A percentile compares a stretch with the other conserved stretches of the same genome.
Evolutionary conservation across 2,888 invertebrate genomes (phyloP).

Genomic region (Ommatoiulus sabulosus): DNA sequence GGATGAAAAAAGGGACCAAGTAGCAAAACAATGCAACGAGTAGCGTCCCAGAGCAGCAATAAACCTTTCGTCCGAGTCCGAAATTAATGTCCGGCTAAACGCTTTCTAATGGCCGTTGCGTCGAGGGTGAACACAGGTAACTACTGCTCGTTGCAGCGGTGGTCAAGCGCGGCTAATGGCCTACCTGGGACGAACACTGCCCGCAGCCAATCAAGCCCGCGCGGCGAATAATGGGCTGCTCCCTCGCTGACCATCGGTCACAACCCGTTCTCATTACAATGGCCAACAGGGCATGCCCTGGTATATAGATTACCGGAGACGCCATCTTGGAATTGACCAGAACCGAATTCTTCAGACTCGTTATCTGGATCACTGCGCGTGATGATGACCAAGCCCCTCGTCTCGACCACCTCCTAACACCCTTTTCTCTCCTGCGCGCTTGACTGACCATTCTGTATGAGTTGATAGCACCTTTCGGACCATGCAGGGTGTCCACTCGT

Average conservation of each 20-base stretch:
- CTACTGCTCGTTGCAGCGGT: slow-evolving; percentile 34
- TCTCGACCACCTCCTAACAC: no score
- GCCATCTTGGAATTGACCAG: not conserved
- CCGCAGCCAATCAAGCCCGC: slow-evolving; percentile 47
- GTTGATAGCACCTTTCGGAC: no score
- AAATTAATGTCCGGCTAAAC: slow-evolving; percentile 57
- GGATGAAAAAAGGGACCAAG: slow-evolving; percentile 3
- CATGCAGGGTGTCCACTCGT: no score
- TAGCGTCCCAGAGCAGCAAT: slow-evolving; percentile 42
- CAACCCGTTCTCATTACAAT: slow-evolving; percentile 47
- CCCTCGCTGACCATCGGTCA: slow-evolving; percentile 23
- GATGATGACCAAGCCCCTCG: no score
- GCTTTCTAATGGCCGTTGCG: slow-evolving; percentile 56
- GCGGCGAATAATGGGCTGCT: not conserved
- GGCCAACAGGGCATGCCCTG: slow-evolving; percentile 38
- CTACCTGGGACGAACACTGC: slow-evolving; percentile 51
- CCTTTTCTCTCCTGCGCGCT: no score
- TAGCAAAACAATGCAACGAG: not conserved
- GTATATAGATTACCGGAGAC: not conserved
- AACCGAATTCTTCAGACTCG: not conserved
- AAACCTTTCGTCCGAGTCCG: slow-evolving; percentile 49
- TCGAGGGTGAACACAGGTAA: slow-evolving; percentile 47
- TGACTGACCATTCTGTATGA: no score
- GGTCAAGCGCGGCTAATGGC: slow-evolving; percentile 53
- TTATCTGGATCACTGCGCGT: not conserved